Conservation (phyloP, 2,888 invertebrate genomes). For the Seira ritae region DNA sequence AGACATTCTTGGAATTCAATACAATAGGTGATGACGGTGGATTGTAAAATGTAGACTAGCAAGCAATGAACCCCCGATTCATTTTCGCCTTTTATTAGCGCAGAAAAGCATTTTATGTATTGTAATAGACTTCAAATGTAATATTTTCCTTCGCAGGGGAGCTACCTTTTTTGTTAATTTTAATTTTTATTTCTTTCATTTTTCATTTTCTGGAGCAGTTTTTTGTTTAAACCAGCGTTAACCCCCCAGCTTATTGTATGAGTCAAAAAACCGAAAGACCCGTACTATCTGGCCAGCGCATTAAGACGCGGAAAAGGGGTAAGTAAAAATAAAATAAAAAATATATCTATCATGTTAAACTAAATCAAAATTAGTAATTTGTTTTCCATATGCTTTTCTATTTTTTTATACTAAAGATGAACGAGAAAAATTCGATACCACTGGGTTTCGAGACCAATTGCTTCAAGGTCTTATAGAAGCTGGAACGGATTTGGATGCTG, state of each 20-base stretch:
- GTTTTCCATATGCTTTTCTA: too few relatives aligned
- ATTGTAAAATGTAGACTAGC: too few relatives aligned
- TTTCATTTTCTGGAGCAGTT: slow-evolving; percentile 53
- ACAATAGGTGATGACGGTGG: too few relatives aligned
- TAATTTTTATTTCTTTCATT: slow-evolving; percentile 30
- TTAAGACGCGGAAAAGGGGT: slow-evolving; percentile 99
- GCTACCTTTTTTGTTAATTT: slow-evolving; percentile 15
- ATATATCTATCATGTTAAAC: neutral
- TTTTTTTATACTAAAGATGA: too few relatives aligned
- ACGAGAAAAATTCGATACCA: slow-evolving; percentile 99
- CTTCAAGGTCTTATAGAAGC: slow-evolving; percentile 96
- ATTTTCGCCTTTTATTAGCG: too few relatives aligned
- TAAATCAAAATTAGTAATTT: neutral
- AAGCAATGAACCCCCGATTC: too few relatives aligned
- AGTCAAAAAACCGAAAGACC: slow-evolving; percentile 99
- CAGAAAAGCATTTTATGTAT: too few relatives aligned
- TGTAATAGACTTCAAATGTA: too few relatives aligned
- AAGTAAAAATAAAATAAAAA: slow-evolving; percentile 74
- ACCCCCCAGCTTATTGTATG: slow-evolving; percentile 85
- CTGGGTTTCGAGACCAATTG: slow-evolving; percentile 98
- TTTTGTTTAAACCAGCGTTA: slow-evolving; percentile 45
- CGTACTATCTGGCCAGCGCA: slow-evolving; percentile 99
- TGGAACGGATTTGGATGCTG: slow-evolving; percentile 95
- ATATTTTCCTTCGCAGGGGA: neutral
- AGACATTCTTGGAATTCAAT: too few relatives aligned